Evolutionary conservation across 2,113 vertebrate genomes (phyloP).

Genomic region (Colistium nudipinnis): DNA sequence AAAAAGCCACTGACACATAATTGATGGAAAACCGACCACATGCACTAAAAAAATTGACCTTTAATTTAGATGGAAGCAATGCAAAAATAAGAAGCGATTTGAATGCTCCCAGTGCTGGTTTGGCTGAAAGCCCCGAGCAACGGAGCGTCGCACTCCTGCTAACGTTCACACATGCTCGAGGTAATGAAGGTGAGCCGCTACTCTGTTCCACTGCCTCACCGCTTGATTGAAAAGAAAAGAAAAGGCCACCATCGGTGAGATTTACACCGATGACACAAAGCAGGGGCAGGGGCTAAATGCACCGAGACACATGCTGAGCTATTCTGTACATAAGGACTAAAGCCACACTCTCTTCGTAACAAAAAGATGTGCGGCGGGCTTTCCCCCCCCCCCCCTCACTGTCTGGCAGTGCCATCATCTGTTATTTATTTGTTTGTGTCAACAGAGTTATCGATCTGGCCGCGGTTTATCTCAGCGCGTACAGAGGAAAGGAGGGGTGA

Average conservation of each 20-base stretch:
- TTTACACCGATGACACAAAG: constrained; percentile 36
- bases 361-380: constrained; percentile 57
- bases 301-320: constrained; percentile 36
- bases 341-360: constrained; percentile 35
- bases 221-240: neutral
- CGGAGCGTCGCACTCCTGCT: constrained; percentile 14
- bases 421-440: constrained; percentile 82
- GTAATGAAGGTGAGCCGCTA: neutral
- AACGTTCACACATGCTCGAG: constrained; percentile 7
- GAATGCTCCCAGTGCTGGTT: constrained; percentile 16
- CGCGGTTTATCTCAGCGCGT: constrained; percentile 69
- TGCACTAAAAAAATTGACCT: constrained; percentile 5
- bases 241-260: constrained; percentile 8
- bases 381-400: constrained; percentile 18
- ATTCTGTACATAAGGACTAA: neutral
- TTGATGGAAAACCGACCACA: constrained; percentile 27
- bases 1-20: constrained; percentile 23
- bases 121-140: constrained; percentile 30
- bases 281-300: constrained; percentile 34
- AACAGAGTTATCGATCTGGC: constrained; percentile 78
- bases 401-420: constrained; percentile 63
- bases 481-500: constrained; percentile 65
- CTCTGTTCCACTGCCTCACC: neutral
- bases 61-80: constrained; percentile 24
- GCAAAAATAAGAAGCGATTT: neutral